Base-by-base conservation (phyloP, 2,888 invertebrate genomes). In the Colletes collaris region DNA sequence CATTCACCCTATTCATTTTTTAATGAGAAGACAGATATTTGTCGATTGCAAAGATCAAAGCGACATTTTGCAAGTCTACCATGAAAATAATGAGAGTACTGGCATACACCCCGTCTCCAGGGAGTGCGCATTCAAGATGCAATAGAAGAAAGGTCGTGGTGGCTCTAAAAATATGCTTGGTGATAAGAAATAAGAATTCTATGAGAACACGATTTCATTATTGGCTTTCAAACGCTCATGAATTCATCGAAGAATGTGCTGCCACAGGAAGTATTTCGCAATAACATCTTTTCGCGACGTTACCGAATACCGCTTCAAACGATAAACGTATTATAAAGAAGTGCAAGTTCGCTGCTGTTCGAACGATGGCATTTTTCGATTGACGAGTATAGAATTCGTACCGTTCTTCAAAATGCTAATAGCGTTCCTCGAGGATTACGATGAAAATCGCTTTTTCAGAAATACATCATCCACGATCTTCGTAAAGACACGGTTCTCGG, bases 391-490 rank as follows among this genome's bases (percentile, higher is more conserved):
- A n/a, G 35, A 50, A 59, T n/a, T 55, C n/a, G 46, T 11, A 19
- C 13, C 37, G 49, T 67, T 19, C 35, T 27, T 55, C 46, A 59
- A 63, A 64, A 63, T 65, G 40, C 35, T 10, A 19, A 19, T 2
- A 2, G 50, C 37, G 60, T 3, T 63, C 11, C 46, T 11, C 4
- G 27, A 10, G 60, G 44, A 60, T 40, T 27, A 7, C 49, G 13
- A 62, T 16, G 49, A 27, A 52, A 35, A 13, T 11, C 66, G 4
- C 8, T 53, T 66, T 27, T 35, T 19, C 50, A 11, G 53, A 64
- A 50, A 82, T 52, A 76, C 53, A 27, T 59, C 27, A 27, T 4
- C 44, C 53, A 55, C 55, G 46, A 8, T n/a, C 79, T 68, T 68
- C 79, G 56, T 58, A 27, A 7, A 53, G 11, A 4, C 46, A 50